A percentile compares a stretch with the other conserved stretches of the same genome.
Conservation (phyloP, 2,797 vertebrate species). For the Trematomus bernacchii region DNA sequence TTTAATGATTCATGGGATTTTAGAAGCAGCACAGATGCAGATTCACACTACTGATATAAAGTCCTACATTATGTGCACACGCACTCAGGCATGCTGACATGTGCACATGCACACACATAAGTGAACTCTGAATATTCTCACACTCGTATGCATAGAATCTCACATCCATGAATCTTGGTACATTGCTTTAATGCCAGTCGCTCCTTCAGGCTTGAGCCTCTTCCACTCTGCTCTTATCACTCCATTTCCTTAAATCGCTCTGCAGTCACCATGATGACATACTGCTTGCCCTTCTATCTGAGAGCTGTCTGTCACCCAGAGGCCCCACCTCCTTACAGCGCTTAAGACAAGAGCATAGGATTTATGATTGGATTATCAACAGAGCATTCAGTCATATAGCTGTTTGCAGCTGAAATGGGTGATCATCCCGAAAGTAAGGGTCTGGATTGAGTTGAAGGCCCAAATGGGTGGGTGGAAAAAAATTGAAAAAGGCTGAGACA, state of each 20-base stretch:
- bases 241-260: slow-evolving; percentile 78
- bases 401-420: slow-evolving; percentile 28
- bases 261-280: slow-evolving; percentile 74
- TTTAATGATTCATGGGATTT: slow-evolving; percentile 35
- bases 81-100: slow-evolving; percentile 37
- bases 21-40: slow-evolving; percentile 22
- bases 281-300: slow-evolving; percentile 74
- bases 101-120: slow-evolving; percentile 40
- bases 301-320: slow-evolving; percentile 68
- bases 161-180: slow-evolving; percentile 45
- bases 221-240: slow-evolving; percentile 80
- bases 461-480: background rate
- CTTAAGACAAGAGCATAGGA: slow-evolving; percentile 45
- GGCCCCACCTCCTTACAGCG: slow-evolving; percentile 42
- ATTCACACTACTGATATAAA: slow-evolving; percentile 19
- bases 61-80: slow-evolving; percentile 7
- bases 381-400: slow-evolving; percentile 51
- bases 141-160: slow-evolving; percentile 46
- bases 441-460: background rate
- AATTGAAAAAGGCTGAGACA: slow-evolving; percentile 3
- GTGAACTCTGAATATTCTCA: slow-evolving; percentile 44
- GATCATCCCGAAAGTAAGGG: slow-evolving; percentile 4
- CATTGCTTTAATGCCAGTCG: slow-evolving; percentile 79
- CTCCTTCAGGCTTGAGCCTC: slow-evolving; percentile 78
- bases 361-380: slow-evolving; percentile 43